Evolutionary conservation across 2,113 vertebrate genomes (phyloP).

Genomic region (Strix aluco): DNA sequence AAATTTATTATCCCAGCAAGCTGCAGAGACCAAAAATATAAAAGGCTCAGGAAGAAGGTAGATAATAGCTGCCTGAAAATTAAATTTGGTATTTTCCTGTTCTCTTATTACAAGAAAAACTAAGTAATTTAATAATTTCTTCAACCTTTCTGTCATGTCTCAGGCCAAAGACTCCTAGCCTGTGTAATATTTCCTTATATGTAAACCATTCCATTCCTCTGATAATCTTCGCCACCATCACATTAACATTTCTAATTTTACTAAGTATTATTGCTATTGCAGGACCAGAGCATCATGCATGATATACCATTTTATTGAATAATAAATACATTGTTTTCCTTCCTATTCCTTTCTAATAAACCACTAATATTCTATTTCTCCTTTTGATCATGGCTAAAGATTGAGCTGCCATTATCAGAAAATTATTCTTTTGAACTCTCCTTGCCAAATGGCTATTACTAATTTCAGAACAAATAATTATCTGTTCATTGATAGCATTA

Average conservation of each 20-base stretch:
- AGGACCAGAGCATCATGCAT: background rate
- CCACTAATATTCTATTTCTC: background rate
- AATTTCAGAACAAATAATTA: background rate
- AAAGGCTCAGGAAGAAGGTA: background rate
- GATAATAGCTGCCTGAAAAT: background rate
- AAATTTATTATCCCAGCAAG: background rate
- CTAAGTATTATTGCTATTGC: background rate
- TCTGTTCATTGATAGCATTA: background rate
- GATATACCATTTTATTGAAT: background rate
- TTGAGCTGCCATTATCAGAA: background rate
- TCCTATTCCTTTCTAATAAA: background rate
- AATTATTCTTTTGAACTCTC: background rate
- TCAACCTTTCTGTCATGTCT: background rate
- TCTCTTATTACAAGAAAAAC: background rate
- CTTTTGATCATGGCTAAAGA: background rate
- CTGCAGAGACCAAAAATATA: background rate
- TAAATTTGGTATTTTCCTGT: background rate
- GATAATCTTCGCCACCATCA: background rate
- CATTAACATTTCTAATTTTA: background rate
- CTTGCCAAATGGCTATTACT: background rate
- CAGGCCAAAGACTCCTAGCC: background rate
- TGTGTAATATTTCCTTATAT: background rate
- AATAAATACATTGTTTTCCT: background rate
- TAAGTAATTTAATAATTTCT: background rate
- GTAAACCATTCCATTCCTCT: background rate